A percentile compares a stretch with the other conserved stretches of the same genome.
Evolutionary conservation across 2,113 vertebrate genomes (phyloP).

Genomic region (Pomatostomus ruficeps): DNA sequence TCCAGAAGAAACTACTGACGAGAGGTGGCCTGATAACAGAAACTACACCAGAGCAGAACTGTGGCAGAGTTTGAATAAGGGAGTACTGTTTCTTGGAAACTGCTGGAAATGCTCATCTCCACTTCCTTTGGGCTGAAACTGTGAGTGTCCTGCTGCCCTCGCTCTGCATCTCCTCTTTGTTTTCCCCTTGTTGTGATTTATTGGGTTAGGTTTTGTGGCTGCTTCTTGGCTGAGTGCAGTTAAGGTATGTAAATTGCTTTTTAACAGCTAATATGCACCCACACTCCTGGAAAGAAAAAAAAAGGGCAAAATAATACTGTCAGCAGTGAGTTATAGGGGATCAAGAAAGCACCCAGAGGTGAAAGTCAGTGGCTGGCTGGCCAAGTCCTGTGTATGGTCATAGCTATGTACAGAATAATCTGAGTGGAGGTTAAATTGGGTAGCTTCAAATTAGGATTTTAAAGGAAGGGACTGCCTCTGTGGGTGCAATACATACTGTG

Average conservation of each 20-base stretch:
- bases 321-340: not conserved
- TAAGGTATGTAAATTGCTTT: constrained; percentile 38
- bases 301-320: not conserved
- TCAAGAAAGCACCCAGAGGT: not conserved
- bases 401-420: not conserved
- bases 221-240: not conserved
- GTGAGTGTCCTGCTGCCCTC: not conserved
- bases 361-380: not conserved
- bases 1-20: not conserved
- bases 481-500: not conserved
- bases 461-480: not conserved
- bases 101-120: not conserved
- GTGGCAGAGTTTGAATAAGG: not conserved
- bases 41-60: not conserved
- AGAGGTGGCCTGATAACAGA: not conserved
- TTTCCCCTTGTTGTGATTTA: constrained; percentile 20
- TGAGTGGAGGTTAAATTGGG: not conserved
- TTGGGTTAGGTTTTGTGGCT: not conserved
- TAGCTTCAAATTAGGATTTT: not conserved
- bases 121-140: not conserved
- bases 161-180: not conserved
- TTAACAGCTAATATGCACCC: not conserved
- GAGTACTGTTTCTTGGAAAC: not conserved
- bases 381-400: not conserved
- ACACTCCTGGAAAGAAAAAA: not conserved